phyloP scores from a whole-genome alignment of 1,140 invertebrate species.

The Zophobas morio region DNA sequence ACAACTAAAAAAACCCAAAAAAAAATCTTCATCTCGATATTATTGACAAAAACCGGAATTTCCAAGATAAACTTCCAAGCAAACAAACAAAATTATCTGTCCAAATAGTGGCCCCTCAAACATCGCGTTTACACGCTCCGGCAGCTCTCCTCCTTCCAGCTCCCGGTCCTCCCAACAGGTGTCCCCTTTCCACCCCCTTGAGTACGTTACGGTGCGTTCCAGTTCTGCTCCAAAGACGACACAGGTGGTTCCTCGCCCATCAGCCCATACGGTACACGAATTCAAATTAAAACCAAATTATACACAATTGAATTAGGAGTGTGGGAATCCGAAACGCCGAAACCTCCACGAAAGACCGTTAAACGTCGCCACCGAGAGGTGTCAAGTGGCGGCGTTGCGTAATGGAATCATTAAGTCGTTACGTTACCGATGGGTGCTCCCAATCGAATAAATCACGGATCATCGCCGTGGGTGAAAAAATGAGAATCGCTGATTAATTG shows the following conservation, averaged over 20 bases:
- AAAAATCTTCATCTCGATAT: no score
- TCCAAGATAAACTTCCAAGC: no score
- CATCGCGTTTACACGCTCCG: slow-evolving; percentile 1
- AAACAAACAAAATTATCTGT: no score
- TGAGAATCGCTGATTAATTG: not conserved
- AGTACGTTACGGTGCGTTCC: slow-evolving; percentile 22
- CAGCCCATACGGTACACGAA: slow-evolving; percentile 38
- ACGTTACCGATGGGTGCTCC: slow-evolving; percentile 16
- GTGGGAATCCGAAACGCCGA: slow-evolving; percentile 16
- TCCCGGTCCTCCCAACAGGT: slow-evolving; percentile 18
- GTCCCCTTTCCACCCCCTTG: slow-evolving; percentile 20
- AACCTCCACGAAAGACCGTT: not conserved
- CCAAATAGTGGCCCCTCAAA: not conserved
- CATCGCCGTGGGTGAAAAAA: slow-evolving; percentile 12
- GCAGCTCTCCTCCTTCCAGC: not conserved
- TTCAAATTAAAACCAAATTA: slow-evolving; percentile 43
- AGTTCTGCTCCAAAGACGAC: slow-evolving; percentile 24
- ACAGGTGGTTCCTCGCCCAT: slow-evolving; percentile 27
- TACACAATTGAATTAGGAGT: slow-evolving; percentile 14
- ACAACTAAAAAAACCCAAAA: no score
- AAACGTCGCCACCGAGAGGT: slow-evolving; percentile 7
- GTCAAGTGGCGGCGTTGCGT: slow-evolving; percentile 8
- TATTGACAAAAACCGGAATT: no score
- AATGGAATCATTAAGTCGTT: slow-evolving; percentile 38
- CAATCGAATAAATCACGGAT: slow-evolving; percentile 35